Conservation (phyloP, 2,113 vertebrate species). For the Corythoichthys intestinalis region DNA sequence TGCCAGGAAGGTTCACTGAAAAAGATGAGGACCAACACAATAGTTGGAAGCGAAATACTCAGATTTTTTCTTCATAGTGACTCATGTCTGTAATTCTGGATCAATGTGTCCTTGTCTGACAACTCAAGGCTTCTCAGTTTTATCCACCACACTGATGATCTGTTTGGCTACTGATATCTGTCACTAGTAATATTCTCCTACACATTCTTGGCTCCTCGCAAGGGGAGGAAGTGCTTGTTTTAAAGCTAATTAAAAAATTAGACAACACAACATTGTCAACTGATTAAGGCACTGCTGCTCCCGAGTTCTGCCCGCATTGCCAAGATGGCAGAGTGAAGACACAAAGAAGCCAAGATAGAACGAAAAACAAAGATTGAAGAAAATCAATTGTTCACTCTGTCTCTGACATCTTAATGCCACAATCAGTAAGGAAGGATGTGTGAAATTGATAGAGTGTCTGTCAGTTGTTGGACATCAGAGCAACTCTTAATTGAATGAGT, state of each 20-base stretch:
- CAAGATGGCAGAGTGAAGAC: slow-evolving; percentile 37
- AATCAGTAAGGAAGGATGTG: slow-evolving; percentile 53
- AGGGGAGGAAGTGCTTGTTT: slow-evolving; percentile 42
- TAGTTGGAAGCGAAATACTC: not conserved
- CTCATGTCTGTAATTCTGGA: slow-evolving; percentile 2
- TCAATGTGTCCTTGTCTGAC: slow-evolving; percentile 25
- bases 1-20: not conserved
- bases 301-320: slow-evolving; percentile 37
- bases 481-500: slow-evolving; percentile 68
- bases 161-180: slow-evolving; percentile 53
- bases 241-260: slow-evolving; percentile 68
- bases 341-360: slow-evolving; percentile 30
- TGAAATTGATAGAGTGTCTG: slow-evolving; percentile 66
- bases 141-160: slow-evolving; percentile 46
- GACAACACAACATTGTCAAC: slow-evolving; percentile 56
- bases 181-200: slow-evolving; percentile 63
- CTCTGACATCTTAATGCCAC: slow-evolving; percentile 71
- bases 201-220: slow-evolving; percentile 34
- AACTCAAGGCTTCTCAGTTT: slow-evolving; percentile 31
- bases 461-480: slow-evolving; percentile 65
- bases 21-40: not conserved
- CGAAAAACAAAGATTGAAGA: slow-evolving; percentile 26
- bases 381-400: slow-evolving; percentile 72
- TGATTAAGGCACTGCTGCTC: slow-evolving; percentile 46
- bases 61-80: not conserved